phyloP scores from a whole-genome alignment of 2,888 invertebrate genomes.

The Drosophila barbarae region DNA sequence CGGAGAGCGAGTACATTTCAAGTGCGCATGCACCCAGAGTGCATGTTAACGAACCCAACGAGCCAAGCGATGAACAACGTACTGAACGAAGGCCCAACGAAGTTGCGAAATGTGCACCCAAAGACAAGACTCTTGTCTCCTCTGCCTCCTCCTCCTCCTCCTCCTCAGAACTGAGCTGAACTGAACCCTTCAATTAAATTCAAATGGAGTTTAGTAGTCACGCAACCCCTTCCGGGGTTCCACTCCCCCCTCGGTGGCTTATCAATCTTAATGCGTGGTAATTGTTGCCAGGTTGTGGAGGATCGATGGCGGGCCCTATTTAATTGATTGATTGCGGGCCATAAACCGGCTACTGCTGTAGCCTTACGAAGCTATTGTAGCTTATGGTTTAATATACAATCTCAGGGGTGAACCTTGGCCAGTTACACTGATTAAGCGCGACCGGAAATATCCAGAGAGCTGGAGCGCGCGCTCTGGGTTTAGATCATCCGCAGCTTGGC shows the following conservation, averaged over 20 bases:
- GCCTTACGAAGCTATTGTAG: not conserved
- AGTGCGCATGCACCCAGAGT: slow-evolving; percentile 65
- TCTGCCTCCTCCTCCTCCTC: not conserved
- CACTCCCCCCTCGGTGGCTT: slow-evolving; percentile 20
- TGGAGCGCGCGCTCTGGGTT: slow-evolving; percentile 36
- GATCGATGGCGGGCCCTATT: slow-evolving; percentile 39
- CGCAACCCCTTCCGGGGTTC: slow-evolving; percentile 27
- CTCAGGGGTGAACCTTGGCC: slow-evolving; percentile 41
- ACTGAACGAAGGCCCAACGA: slow-evolving; percentile 27
- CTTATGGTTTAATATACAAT: not conserved
- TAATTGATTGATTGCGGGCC: slow-evolving; percentile 54
- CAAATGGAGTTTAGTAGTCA: slow-evolving; percentile 32
- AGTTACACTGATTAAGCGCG: slow-evolving; percentile 49
- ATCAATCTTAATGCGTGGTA: slow-evolving; percentile 51
- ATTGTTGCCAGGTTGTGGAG: slow-evolving; percentile 43
- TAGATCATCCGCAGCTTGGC: slow-evolving; percentile 55
- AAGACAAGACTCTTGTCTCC: not conserved
- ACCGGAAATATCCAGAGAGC: slow-evolving; percentile 59
- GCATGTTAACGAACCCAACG: slow-evolving; percentile 70
- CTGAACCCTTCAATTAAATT: slow-evolving; percentile 20
- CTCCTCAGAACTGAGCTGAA: too few relatives aligned
- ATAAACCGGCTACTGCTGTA: slow-evolving; percentile 33
- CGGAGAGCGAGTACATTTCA: slow-evolving; percentile 56
- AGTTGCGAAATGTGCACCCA: slow-evolving; percentile 45
- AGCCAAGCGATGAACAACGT: slow-evolving; percentile 11